Base-by-base conservation (phyloP, 2,888 invertebrate species). In the Drosophila cognata region DNA sequence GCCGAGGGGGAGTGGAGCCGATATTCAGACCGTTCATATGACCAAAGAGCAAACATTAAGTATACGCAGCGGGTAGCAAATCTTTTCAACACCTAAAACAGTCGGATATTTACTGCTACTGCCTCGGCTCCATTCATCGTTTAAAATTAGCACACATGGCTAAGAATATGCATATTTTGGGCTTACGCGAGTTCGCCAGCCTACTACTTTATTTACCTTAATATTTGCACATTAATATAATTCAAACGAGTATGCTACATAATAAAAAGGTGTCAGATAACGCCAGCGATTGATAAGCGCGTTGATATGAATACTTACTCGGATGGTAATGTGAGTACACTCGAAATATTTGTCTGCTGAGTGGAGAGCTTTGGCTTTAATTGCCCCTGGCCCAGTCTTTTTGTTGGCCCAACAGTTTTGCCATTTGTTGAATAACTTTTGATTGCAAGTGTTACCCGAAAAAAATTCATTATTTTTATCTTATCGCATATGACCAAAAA, bases 381-480 rank as follows among this genome's bases (percentile, higher is more conserved):
- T 18, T 46, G 74, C 50, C 67, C 74, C 79, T 71, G 68, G 75
- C 75, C 79, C 46, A 51, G 53, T 70, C 56, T 46, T 46, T 38
- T 29, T 53, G 18, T 41, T 51, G 36, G n/a, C 38, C 63, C 57
- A 48, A 21, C 18, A 58, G 41, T 52, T 35, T 43, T 51, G 36
- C 58, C 43, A 2, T 21, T 50, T 62, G 43, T 71, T 67, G 48
- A 65, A 58, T 61, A 61, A 71, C 52, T 61, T 70, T 70, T 81
- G 88, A 88, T 85, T 83, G 63, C 88, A 76, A 56, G 67, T 74
- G 67, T 77, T 85, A 77, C 83, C 81, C 88, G 83, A 88, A 73
- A 88, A 88, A 83, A 76, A 79, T 88, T 85, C 74, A 85, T 85
- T 72, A 60, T 73, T 64, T 52, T 85, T 85, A 85, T 85, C 88